Conservation (phyloP, 2,113 vertebrate genomes). For the Clarias batrachus region DNA sequence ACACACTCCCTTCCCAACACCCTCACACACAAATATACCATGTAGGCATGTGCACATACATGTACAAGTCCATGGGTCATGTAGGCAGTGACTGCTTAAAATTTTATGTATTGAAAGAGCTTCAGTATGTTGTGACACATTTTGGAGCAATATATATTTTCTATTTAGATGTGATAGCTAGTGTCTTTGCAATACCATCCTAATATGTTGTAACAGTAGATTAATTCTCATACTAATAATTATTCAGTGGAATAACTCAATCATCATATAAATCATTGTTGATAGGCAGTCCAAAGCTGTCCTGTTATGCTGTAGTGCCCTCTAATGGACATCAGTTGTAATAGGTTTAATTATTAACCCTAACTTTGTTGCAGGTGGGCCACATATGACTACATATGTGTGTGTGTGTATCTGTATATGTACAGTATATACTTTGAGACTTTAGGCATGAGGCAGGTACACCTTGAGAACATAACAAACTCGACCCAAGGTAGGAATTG, state of each 20-base stretch:
- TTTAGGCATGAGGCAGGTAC: no score
- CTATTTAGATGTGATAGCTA: background rate
- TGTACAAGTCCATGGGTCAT: slow-evolving; percentile 10
- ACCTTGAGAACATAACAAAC: no score
- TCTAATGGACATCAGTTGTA: slow-evolving; percentile 56
- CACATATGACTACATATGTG: background rate
- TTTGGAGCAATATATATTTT: background rate
- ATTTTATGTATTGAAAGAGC: slow-evolving; percentile 25
- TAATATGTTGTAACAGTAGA: background rate
- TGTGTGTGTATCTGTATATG: no score
- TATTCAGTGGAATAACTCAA: background rate
- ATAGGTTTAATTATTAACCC: background rate
- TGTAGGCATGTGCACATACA: slow-evolving; percentile 11
- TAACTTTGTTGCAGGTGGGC: background rate
- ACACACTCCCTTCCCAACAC: background rate
- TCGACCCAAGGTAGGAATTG: no score
- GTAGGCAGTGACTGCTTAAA: slow-evolving; percentile 19
- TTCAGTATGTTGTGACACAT: background rate
- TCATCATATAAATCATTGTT: background rate
- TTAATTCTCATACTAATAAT: background rate
- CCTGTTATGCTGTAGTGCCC: slow-evolving; percentile 62
- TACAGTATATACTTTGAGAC: no score
- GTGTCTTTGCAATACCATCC: background rate
- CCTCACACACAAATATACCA: slow-evolving; percentile 21
- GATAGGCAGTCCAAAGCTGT: background rate